Evolutionary conservation across 2,113 vertebrate genomes (phyloP).

Genomic region (Apistogramma diplotaenia): DNA sequence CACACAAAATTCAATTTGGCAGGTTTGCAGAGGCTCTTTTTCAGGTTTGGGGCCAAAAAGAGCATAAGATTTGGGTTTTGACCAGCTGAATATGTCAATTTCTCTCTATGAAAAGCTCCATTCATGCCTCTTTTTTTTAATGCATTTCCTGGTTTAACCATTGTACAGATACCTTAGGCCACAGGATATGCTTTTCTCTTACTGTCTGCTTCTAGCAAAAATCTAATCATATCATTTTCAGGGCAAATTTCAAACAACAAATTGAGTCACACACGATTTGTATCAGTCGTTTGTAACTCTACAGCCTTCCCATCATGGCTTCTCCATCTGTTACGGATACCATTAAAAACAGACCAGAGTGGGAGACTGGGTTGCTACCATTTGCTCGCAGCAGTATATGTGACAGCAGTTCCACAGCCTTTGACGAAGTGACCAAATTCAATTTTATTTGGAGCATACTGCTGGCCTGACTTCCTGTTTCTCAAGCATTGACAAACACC

Average conservation of each 20-base stretch:
- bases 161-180: not conserved
- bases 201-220: not conserved
- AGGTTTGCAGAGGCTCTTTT: not conserved
- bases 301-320: not conserved
- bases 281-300: not conserved
- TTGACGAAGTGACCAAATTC: constrained; percentile 31
- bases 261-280: fast-evolving
- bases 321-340: not conserved
- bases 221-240: not conserved
- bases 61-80: not conserved
- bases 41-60: fast-evolving
- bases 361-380: fast-evolving
- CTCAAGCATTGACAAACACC: constrained; percentile 81
- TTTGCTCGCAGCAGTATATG: not conserved
- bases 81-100: not conserved
- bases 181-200: not conserved
- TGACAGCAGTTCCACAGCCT: not conserved
- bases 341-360: not conserved
- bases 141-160: fast-evolving
- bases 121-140: not conserved
- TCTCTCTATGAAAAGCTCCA: fast-evolving
- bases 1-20: constrained; percentile 29
- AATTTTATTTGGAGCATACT: constrained; percentile 34
- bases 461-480: not conserved
- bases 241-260: not conserved